Percentiles rank a stretch among this genome's conserved stretches.
These are phyloP conservation scores for Cyclargus thomasi DNA, from an alignment of 1,140 invertebrate species.

Conservation along the genomic window DNA sequence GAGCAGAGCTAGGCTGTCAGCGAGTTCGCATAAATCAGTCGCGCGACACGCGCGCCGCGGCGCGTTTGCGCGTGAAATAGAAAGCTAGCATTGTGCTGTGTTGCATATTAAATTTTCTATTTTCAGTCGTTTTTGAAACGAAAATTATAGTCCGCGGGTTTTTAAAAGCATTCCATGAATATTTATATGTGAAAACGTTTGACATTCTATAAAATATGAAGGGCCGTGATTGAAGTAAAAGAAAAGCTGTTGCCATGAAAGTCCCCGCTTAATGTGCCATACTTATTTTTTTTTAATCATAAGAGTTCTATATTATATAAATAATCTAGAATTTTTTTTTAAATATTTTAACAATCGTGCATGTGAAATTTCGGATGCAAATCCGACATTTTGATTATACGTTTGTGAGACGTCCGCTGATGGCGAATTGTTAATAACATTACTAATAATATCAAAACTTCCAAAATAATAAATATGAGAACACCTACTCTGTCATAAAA, in stretches of 20 bases:
- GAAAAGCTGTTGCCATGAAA: neutral
- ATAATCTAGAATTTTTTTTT: no score
- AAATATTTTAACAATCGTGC: no score
- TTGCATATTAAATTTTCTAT: constrained; percentile 18
- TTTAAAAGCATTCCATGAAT: constrained; percentile 15
- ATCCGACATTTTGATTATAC: no score
- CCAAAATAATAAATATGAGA: no score
- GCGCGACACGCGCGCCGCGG: constrained; percentile 22
- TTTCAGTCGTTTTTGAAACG: constrained; percentile 14
- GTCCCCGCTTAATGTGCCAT: neutral
- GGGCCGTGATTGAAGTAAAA: neutral
- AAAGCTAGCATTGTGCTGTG: constrained; percentile 27
- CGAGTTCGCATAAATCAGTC: constrained; percentile 35
- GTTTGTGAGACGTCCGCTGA: no score
- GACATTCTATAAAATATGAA: neutral
- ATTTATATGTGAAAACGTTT: neutral
- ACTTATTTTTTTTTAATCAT: neutral
- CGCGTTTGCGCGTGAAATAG: constrained; percentile 44
- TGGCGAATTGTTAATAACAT: no score
- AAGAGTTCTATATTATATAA: no score
- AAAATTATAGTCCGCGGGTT: constrained; percentile 1
- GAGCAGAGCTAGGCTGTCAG: constrained; percentile 24
- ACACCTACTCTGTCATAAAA: no score
- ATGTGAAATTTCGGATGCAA: no score
- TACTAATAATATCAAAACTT: no score